Evolutionary conservation across 2,113 vertebrate genomes (phyloP).

Genomic region (Hippocampus abdominalis): DNA sequence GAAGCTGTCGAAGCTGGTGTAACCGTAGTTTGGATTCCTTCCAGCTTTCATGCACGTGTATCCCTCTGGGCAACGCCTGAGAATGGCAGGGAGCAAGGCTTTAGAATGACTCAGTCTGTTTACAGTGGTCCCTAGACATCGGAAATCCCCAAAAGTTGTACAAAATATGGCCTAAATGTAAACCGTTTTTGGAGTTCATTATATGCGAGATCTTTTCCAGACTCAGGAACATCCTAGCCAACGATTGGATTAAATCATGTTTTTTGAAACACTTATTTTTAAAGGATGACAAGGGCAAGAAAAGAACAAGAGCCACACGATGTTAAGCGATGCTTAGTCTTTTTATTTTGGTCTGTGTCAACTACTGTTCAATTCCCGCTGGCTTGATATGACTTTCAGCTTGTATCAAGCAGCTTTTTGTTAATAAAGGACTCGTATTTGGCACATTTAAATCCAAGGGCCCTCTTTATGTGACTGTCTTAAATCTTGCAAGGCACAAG

Average conservation of each 20-base stretch:
- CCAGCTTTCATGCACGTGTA: slow-evolving; percentile 97
- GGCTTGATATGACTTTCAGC: not conserved
- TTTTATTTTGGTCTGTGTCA: not conserved
- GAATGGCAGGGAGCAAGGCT: slow-evolving; percentile 14
- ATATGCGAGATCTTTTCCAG: too few species aligned
- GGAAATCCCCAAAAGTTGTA: not conserved
- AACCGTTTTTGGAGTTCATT: not conserved
- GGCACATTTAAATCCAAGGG: too few species aligned
- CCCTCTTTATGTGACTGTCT: too few species aligned
- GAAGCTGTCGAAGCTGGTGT: slow-evolving; percentile 98
- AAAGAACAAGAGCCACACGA: too few species aligned
- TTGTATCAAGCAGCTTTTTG: not conserved
- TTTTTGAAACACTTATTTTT: not conserved
- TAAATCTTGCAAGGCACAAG: too few species aligned
- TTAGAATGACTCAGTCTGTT: slow-evolving; percentile 39
- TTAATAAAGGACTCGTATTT: too few species aligned
- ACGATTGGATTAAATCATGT: too few species aligned
- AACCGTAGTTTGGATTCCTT: slow-evolving; percentile 96
- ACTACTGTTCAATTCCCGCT: not conserved
- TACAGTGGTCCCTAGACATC: not conserved
- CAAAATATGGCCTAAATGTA: not conserved
- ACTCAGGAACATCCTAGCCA: too few species aligned
- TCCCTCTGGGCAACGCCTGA: slow-evolving; percentile 93
- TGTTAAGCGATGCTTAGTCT: too few species aligned
- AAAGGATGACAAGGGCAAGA: not conserved